Conservation (phyloP, 2,797 vertebrate species). For the Apogon hyalosoma region DNA sequence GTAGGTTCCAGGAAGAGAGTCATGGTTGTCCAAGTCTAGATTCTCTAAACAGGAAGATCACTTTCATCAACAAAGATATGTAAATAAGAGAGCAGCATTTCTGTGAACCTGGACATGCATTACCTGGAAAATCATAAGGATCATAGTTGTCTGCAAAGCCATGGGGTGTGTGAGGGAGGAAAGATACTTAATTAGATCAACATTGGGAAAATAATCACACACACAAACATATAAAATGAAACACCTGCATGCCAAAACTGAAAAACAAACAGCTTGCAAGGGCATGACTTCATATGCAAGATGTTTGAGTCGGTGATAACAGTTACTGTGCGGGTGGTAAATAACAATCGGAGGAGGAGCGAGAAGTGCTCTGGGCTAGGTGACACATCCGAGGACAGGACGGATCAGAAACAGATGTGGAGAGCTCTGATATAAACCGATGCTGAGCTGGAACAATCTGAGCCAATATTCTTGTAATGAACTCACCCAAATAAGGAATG, state of each 20-base stretch:
- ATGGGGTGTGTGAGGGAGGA: slow-evolving; percentile 27
- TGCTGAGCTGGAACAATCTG: slow-evolving; percentile 34
- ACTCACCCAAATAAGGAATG: slow-evolving; percentile 75
- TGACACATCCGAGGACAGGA: slow-evolving; percentile 66
- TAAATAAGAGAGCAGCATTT: neutral
- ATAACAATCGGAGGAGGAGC: slow-evolving; percentile 35
- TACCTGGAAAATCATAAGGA: slow-evolving; percentile 73
- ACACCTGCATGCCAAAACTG: slow-evolving; percentile 41
- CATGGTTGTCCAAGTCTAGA: slow-evolving; percentile 37
- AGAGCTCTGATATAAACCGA: slow-evolving; percentile 38
- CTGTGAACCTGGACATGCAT: slow-evolving; percentile 14
- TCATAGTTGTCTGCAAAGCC: slow-evolving; percentile 72
- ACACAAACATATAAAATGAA: slow-evolving; percentile 45
- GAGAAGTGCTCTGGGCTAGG: slow-evolving; percentile 51
- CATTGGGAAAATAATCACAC: slow-evolving; percentile 34
- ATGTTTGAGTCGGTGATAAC: slow-evolving; percentile 53
- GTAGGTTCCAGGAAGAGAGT: slow-evolving; percentile 53
- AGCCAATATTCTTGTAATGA: slow-evolving; percentile 45
- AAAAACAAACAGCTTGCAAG: slow-evolving; percentile 26
- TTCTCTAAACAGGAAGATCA: slow-evolving; percentile 20
- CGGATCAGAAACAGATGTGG: slow-evolving; percentile 66
- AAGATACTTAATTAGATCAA: slow-evolving; percentile 43
- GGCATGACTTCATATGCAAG: slow-evolving; percentile 62
- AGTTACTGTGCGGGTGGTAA: slow-evolving; percentile 57
- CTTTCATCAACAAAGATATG: neutral